Evolutionary conservation across 1,140 invertebrate genomes (phyloP), one percentile per base, ranked within the genome.

Genomic region (Philotrypesis tridentata): DNA sequence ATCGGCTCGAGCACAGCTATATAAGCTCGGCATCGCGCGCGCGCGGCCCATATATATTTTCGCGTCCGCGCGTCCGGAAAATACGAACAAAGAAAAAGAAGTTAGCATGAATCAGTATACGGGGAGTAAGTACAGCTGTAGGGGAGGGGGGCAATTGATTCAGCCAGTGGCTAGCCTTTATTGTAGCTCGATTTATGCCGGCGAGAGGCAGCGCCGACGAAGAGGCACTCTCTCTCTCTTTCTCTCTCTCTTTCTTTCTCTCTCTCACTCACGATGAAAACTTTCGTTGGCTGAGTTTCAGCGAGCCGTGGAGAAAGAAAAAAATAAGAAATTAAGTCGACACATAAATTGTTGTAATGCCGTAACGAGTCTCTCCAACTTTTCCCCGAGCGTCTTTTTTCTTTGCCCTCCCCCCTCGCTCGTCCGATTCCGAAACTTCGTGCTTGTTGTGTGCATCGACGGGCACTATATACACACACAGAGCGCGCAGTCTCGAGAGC

Each of bases 251-350:
- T 65, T 21, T 11, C 23, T 65, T 23, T 65, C 23, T 65, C 23
- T 11, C 23, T 65, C 27, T 65, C 23, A 6, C 23, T 67, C 27
- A 12, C 37, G 60, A 77, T 77, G 63, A 67, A 67, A 77, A 77
- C 61, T 77, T 77, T 77, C 33, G 21, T 77, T 77, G 75, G 75
- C 75, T 29, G 37, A n/a, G 37, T 77, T 77, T 77, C 75, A 77
- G 75, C 60, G 11, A 77, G 73, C 33, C 9, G 29, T 23, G 40
- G n/a, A 12, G 21, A 27, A 21, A 63, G 14, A 61, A 40, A 37
- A 40, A 43, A 76, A 65, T 37, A 40, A 67, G 65, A 77, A 77
- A 77, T 77, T 67, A 77, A 77, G 75, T 68, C 75, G 61, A 48
- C 75, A 65, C 75, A 77, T 77, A 77, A 77, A 77, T 77, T 77